Base-by-base conservation (phyloP, 1,140 invertebrate species). In the Drosophila asahinai region DNA sequence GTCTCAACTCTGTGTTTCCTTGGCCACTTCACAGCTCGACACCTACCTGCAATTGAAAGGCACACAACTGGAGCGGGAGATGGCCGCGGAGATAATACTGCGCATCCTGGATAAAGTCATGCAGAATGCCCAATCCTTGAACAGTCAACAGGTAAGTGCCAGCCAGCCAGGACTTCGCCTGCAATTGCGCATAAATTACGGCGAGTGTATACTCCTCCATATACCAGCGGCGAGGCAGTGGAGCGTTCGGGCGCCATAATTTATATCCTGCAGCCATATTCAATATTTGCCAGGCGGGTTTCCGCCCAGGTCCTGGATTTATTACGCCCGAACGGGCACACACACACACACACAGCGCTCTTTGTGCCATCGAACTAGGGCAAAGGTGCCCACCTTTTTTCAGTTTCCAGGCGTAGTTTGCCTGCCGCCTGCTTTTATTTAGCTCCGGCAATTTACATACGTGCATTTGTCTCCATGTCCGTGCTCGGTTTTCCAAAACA, bases 21-120 rank as follows among this genome's bases (percentile, higher is more conserved):
- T 89, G 71, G 57, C 67, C 80, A 76, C 75, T 82, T 87, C 72
- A 68, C 81, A 93, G 92, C 86, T 93, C 74, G 91, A 92, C 81
- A 89, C 86, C 66, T 93, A 93, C 86, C 81, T 93, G 70, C 83
- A 92, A 82, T 73, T 93, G 80, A 93, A 92, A 74, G 92, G 92
- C 60, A 93, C 92, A 57, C 91, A 92, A 77, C 68, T 92, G 80
- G 92, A 93, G 79, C 90, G 92, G 73, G 92, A 93, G 83, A 92
- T 93, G 92, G 92, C 92, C 36, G 89, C 92, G 49, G 92, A 93
- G 78, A 92, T 92, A 59, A 93, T 92, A 72, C 71, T 93, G 52
- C 86, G 92, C 58, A 92, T 93, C 59, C 81, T 93, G 74, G 92
- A 93, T 83, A 92, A 93, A 84, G 90, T 93, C 58, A 92, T 93